Base-by-base conservation (phyloP, 2,888 invertebrate species). In the Dynastes tityus region DNA sequence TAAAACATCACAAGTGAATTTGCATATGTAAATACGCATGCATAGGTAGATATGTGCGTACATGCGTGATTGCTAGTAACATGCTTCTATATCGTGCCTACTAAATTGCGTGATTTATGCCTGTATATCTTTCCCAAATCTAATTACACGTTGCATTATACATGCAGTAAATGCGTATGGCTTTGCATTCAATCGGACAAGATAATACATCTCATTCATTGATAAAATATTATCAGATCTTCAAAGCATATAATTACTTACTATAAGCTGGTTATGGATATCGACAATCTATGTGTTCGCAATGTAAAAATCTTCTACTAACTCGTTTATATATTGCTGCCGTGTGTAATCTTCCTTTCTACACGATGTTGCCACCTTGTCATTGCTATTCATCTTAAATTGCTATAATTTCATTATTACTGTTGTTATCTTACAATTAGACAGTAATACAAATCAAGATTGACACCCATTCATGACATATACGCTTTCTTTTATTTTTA, bases 61-160 rank as follows among this genome's bases (percentile, higher is more conserved):
- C 61, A 61, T 29, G 29, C 29, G 16, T n/a, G 22, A 22, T 22
- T 29, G 53, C 53, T 16, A 16, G 27, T 61, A 29, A 29, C 22
- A 29, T 29, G 29, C 13, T 63, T 27, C 55, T 58, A 2, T 63
- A 29, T 45, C 45, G 16, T 67, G 67, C 67, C 37, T 29, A 67
- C 27, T 67, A 67, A 22, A 67, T 49, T 67, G 67, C 40, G 45
- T 67, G 67, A 67, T 67, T 67, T 67, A 67, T 67, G 13, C 49
- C 67, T 49, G 45, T 49, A 45, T 67, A 67, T 67, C 67, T 67
- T 64, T 40, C 16, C 45, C 22, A 67, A 67, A 49, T 49, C 27
- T 67, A 67, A 67, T 67, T 67, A 49, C 37, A 9, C n/a, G 37
- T 55, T 55, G n/a, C 63, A 63, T 9, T 63, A 63, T 63, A 63